Percentiles rank a stretch among this genome's conserved stretches.
phyloP scores from a whole-genome alignment of 2,797 vertebrate species.

The Melanitta fusca region DNA sequence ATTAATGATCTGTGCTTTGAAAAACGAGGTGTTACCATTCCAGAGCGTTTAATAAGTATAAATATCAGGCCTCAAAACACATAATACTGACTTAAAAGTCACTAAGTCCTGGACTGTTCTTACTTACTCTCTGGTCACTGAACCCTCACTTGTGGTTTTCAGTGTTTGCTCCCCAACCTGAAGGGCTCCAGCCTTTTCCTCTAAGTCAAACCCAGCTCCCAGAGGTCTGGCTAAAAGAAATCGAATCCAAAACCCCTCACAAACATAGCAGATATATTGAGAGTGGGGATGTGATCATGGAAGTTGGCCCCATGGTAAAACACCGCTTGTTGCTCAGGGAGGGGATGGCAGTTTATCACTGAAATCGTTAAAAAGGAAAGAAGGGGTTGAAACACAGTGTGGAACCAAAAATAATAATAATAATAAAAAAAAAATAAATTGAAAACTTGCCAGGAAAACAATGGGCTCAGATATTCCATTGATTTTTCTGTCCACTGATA shows the following conservation, averaged over 20 bases:
- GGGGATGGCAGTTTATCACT: neutral
- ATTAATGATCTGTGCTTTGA: neutral
- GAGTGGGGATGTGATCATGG: neutral
- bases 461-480: slow-evolving; percentile 64
- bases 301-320: neutral
- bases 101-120: neutral
- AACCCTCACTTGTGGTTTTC: neutral
- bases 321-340: neutral
- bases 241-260: neutral
- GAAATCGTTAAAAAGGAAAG: neutral
- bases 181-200: neutral
- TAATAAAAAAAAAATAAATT: neutral
- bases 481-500: slow-evolving; percentile 44
- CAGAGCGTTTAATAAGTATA: neutral
- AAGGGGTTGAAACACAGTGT: neutral
- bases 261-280: neutral
- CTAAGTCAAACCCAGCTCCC: neutral
- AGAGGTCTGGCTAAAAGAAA: neutral
- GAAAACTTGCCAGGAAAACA: slow-evolving; percentile 73
- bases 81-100: neutral
- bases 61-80: neutral
- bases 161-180: neutral
- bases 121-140: neutral
- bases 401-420: neutral
- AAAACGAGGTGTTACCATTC: neutral